A percentile compares a stretch with the other conserved stretches of the same genome.
phyloP scores from a whole-genome alignment of 1,140 invertebrate species.

The Tetramorium simillimum region DNA sequence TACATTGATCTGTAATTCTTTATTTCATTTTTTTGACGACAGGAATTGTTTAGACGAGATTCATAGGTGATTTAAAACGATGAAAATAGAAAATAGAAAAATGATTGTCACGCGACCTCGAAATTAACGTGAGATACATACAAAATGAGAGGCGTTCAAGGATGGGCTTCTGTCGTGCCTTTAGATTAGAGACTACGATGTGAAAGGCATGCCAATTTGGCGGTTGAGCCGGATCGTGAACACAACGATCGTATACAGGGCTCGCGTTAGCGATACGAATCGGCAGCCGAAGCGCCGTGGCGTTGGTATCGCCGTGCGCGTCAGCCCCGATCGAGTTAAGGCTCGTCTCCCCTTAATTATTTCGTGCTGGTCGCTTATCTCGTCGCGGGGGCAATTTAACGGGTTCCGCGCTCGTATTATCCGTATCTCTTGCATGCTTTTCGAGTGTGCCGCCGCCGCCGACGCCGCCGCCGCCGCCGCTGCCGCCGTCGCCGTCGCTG shows the following conservation, averaged over 20 bases:
- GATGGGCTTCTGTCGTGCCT: neutral
- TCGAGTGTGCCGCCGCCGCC: neutral
- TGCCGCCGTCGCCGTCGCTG: constrained; percentile 19
- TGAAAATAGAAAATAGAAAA: neutral
- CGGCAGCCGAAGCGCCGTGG: constrained; percentile 64
- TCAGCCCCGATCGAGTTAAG: constrained; percentile 67
- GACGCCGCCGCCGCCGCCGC: constrained; percentile 22
- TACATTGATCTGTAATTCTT: neutral
- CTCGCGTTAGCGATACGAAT: constrained; percentile 76
- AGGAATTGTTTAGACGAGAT: neutral
- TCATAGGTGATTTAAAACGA: neutral
- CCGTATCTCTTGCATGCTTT: constrained; percentile 49
- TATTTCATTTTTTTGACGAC: neutral
- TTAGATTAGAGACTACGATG: neutral
- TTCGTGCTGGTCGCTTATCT: constrained; percentile 71
- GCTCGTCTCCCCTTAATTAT: constrained; percentile 74
- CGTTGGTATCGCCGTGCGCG: constrained; percentile 49
- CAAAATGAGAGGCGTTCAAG: neutral
- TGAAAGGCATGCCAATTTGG: neutral
- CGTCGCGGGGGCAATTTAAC: constrained; percentile 67
- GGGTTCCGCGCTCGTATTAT: constrained; percentile 37
- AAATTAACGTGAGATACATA: neutral
- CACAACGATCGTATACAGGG: neutral
- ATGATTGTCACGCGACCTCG: neutral
- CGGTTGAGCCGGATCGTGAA: constrained; percentile 31